phyloP scores from a whole-genome alignment of 1,140 invertebrate genomes.

The Nautilus pompilius region DNA sequence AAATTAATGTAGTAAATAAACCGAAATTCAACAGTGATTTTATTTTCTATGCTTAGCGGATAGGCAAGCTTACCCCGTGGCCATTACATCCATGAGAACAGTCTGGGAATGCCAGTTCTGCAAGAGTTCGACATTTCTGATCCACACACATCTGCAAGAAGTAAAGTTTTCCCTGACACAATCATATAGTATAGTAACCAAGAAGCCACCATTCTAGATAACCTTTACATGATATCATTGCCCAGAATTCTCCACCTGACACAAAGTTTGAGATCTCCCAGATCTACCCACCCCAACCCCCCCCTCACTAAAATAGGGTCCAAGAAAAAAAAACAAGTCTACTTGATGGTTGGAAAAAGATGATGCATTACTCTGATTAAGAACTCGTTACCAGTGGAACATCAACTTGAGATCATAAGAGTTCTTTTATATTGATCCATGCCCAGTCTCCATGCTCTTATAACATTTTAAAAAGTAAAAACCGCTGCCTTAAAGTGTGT shows the following conservation, averaged over 20 bases:
- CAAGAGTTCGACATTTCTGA: slow-evolving; percentile 80
- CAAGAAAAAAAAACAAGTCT: too few species aligned
- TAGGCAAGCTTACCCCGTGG: slow-evolving; percentile 74
- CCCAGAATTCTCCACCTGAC: not conserved
- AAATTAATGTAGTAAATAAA: not conserved
- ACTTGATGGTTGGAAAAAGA: too few species aligned
- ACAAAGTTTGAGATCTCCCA: not conserved
- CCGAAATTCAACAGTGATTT: too few species aligned
- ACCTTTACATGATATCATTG: not conserved
- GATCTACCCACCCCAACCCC: not conserved
- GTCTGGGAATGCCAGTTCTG: slow-evolving; percentile 60
- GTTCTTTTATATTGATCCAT: too few species aligned
- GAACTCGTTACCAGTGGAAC: too few species aligned
- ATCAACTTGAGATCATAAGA: too few species aligned
- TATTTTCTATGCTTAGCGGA: too few species aligned
- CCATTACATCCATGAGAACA: slow-evolving; percentile 82
- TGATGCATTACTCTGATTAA: too few species aligned
- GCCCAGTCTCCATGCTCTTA: too few species aligned
- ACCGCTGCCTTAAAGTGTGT: too few species aligned
- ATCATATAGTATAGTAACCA: not conserved
- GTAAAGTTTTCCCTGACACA: slow-evolving; percentile 1
- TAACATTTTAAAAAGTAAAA: too few species aligned
- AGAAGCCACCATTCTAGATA: slow-evolving; percentile 2
- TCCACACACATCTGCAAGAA: slow-evolving; percentile 84
- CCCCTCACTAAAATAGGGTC: too few species aligned